Evolutionary conservation across 2,113 vertebrate genomes (phyloP).

Genomic region (Elgaria multicarinata): DNA sequence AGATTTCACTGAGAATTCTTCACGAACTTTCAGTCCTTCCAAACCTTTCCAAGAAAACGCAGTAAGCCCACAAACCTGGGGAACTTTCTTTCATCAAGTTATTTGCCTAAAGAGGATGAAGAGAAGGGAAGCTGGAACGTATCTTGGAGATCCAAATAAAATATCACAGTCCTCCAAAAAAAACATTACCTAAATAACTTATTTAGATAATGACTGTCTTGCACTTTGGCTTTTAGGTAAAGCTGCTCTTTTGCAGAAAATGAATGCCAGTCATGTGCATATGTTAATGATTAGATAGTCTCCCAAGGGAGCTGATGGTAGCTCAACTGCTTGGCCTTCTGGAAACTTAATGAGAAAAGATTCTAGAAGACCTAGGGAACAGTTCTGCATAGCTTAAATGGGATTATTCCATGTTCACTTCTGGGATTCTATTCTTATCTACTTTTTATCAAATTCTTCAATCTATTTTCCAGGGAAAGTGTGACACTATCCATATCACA

Average conservation of each 20-base stretch:
- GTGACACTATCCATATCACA: slow-evolving; percentile 52
- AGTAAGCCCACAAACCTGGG: neutral
- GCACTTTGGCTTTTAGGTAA: neutral
- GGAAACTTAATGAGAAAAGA: slow-evolving; percentile 52
- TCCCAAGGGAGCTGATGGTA: neutral
- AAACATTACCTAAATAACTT: neutral
- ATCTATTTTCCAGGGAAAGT: slow-evolving; percentile 46
- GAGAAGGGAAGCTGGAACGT: neutral
- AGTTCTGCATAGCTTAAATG: slow-evolving; percentile 14
- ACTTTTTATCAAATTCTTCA: slow-evolving; percentile 34
- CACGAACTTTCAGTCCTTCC: neutral
- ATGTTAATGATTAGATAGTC: neutral
- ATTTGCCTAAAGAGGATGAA: neutral
- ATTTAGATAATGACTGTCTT: neutral
- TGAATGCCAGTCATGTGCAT: neutral
- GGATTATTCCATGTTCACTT: slow-evolving; percentile 27
- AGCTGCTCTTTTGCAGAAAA: neutral
- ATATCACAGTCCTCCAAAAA: neutral
- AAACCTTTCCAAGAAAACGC: neutral
- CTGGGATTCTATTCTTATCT: slow-evolving; percentile 21
- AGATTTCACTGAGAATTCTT: neutral
- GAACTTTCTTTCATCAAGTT: neutral
- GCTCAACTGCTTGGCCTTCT: neutral
- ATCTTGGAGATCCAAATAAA: neutral
- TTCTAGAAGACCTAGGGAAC: slow-evolving; percentile 55